A percentile compares a stretch with the other conserved stretches of the same genome.
Evolutionary conservation across 2,888 invertebrate species (phyloP).

Genomic region (Criorhina ranunculi): DNA sequence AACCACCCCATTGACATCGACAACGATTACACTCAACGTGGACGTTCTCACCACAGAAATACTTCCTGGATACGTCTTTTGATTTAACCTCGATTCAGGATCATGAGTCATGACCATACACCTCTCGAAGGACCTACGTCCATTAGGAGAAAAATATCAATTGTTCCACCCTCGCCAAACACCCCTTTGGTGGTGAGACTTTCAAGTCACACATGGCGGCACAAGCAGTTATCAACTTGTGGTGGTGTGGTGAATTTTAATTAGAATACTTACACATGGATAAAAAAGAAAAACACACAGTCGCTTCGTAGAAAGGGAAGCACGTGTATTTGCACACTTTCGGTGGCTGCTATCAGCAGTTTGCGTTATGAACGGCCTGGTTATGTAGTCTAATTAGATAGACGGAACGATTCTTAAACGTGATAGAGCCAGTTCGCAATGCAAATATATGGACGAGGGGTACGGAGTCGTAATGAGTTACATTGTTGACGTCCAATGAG

Average conservation of each 20-base stretch:
- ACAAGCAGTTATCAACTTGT: background rate
- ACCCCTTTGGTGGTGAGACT: too few relatives aligned
- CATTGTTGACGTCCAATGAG: slow-evolving; percentile 3
- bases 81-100: background rate
- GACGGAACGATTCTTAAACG: slow-evolving; percentile 40
- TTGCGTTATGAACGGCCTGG: slow-evolving; percentile 24
- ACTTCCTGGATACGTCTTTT: background rate
- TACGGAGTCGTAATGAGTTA: slow-evolving; percentile 16
- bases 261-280: slow-evolving; percentile 4
- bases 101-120: background rate
- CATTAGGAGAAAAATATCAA: too few relatives aligned
- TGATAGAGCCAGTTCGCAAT: slow-evolving; percentile 18
- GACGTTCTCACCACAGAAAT: background rate
- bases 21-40: background rate
- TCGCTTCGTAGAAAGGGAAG: background rate
- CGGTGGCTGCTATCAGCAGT: slow-evolving; percentile 33
- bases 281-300: slow-evolving; percentile 1
- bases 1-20: background rate
- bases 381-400: slow-evolving; percentile 44
- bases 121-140: background rate
- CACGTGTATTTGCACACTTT: slow-evolving; percentile 69
- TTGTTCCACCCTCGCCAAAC: too few relatives aligned
- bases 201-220: too few relatives aligned
- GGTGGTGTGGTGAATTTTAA: slow-evolving; percentile 9
- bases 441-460: background rate